Base-by-base conservation (phyloP, 1,140 invertebrate genomes). In the Akabosia matsudoensis region DNA sequence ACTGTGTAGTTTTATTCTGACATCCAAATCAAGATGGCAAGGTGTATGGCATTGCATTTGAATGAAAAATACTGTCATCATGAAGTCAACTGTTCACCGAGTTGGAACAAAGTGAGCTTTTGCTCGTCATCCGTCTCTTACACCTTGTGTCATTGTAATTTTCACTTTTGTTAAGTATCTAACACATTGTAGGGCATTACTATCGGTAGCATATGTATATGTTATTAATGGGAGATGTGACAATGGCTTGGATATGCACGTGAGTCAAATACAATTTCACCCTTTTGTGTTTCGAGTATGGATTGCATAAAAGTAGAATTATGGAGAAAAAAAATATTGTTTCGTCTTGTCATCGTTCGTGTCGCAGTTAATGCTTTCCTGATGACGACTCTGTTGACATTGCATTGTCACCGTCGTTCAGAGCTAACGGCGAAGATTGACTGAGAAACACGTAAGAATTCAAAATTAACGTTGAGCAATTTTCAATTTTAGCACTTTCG, bases 171-270 rank as follows among this genome's bases (percentile, higher is more conserved):
- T 45, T 45, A 7, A n/a, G n/a, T n/a, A n/a, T n/a, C n/a, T n/a
- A 10, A 45, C 18, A 18, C 37, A 45, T 45, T 45, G 37, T 45
- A 10, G 37, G 7, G 18, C 37, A 45, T 45, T 61, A 61, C 24
- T 51, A 51, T n/a, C 10, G n/a, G n/a, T 51, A n/a, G 10, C 45
- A 51, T 51, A 13, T 13, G 14, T 24, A 61, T 61, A 4, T 61
- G 24, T 61, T 61, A 61, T 61, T 61, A 16, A 61, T 22, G 54
- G 54, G n/a, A 61, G 24, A 61, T 16, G 54, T 61, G 54, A 61
- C 54, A 61, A 61, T 61, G 54, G 24, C 13, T 24, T n/a, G n/a
- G 37, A 45, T 10, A 45, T 45, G 37, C 37, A 45, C 37, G 37
- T 45, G 37, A 45, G 37, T 18, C 37, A 7, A 45, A 18, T 45